Conservation (phyloP, 64 coral and sea anemone genomes). For the Montipora sp. region DNA sequence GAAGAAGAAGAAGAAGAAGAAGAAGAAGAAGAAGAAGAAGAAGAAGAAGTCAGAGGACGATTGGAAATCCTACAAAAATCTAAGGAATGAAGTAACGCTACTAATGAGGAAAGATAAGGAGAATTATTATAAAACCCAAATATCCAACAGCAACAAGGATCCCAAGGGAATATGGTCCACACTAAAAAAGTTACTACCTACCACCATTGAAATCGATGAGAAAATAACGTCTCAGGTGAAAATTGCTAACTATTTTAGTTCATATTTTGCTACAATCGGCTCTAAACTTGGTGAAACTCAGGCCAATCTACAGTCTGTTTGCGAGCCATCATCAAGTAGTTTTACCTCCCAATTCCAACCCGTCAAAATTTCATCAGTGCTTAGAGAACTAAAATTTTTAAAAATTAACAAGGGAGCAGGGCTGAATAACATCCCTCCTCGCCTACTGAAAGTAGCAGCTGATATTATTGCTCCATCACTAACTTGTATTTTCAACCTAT, state of each 20-base stretch:
- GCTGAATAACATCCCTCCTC: too few species aligned
- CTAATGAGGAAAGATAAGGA: conserved; percentile 16
- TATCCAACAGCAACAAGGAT: conserved; percentile 18
- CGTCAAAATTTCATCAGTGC: neutral
- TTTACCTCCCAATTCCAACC: neutral
- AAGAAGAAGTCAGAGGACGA: conserved; percentile 1
- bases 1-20: too few species aligned
- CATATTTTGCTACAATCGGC: conserved; percentile 34
- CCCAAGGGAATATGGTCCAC: conserved; percentile 28
- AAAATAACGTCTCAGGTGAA: conserved; percentile 8
- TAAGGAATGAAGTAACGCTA: conserved; percentile 35
- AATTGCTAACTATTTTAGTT: conserved; percentile 15
- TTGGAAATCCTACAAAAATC: conserved; percentile 55
- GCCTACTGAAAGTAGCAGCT: too few species aligned
- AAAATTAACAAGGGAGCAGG: neutral
- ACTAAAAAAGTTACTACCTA: conserved; percentile 1
- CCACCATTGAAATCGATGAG: neutral
- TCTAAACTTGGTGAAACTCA: conserved; percentile 13
- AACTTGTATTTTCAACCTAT: too few species aligned
- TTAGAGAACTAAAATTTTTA: conserved; percentile 28
- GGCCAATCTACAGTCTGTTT: neutral
- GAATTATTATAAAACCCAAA: conserved; percentile 9
- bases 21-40: too few species aligned
- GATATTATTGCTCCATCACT: too few species aligned
- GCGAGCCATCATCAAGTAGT: neutral